Conservation (phyloP, 2,888 invertebrate genomes). For the Apamea sordens region DNA sequence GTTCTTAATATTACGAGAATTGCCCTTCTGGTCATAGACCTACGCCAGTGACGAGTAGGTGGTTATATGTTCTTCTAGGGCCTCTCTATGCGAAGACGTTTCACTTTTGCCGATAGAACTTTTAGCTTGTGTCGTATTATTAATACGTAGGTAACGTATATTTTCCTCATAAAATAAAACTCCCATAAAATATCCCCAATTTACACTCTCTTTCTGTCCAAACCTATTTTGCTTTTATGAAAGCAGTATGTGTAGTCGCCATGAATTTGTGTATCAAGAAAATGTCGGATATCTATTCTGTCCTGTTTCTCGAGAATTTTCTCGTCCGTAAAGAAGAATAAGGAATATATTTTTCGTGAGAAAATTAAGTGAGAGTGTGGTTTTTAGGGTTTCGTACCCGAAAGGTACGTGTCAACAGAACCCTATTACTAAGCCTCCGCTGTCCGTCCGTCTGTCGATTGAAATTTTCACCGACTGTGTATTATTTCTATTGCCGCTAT, state of each 20-base stretch:
- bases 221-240: conserved; percentile 32
- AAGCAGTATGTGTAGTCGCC: conserved; percentile 3
- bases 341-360: conserved; percentile 19
- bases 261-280: conserved; percentile 39
- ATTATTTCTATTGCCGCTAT: too few relatives aligned
- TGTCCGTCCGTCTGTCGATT: neutral
- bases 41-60: neutral
- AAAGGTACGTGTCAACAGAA: neutral
- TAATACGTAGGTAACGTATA: neutral
- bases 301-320: conserved; percentile 5
- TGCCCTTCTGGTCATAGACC: neutral
- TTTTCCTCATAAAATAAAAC: conserved; percentile 17
- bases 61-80: neutral
- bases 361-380: conserved; percentile 25
- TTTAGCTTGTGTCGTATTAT: neutral
- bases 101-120: neutral
- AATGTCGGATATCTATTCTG: conserved; percentile 23
- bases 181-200: conserved; percentile 37
- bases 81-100: neutral
- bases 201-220: conserved; percentile 31
- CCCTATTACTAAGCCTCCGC: too few relatives aligned
- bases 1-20: too few relatives aligned
- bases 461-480: too few relatives aligned
- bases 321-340: conserved; percentile 25
- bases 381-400: neutral